Conservation (phyloP, 1,140 invertebrate genomes). For the Nymphalis io region DNA sequence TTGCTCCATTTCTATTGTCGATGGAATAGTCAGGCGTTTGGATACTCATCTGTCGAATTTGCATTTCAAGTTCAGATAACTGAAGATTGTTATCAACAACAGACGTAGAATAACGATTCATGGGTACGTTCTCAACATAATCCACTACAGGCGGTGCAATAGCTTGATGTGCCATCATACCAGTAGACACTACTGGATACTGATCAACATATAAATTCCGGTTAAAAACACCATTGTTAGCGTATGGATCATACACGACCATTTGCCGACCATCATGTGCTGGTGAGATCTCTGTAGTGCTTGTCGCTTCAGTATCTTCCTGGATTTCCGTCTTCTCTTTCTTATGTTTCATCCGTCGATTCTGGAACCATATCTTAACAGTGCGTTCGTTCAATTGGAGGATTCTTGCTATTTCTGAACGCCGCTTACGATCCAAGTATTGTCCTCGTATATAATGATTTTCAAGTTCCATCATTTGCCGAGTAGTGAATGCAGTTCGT, state of each 20-base stretch:
- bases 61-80: conserved; percentile 17
- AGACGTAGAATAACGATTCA: conserved; percentile 38
- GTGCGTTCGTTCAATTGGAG: conserved; percentile 95
- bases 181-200: conserved; percentile 25
- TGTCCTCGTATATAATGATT: conserved; percentile 98
- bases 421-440: conserved; percentile 93
- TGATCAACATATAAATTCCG: conserved; percentile 32
- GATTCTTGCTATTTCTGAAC: conserved; percentile 96
- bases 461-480: conserved; percentile 95
- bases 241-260: conserved; percentile 43
- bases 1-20: not conserved
- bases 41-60: conserved; percentile 16
- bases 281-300: conserved; percentile 46
- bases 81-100: conserved; percentile 27
- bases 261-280: conserved; percentile 34
- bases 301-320: conserved; percentile 51
- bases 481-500: conserved; percentile 96
- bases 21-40: conserved; percentile 29
- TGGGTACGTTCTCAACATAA: conserved; percentile 19
- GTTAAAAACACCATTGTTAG: conserved; percentile 9
- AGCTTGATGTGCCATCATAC: conserved; percentile 22
- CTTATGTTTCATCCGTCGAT: conserved; percentile 97
- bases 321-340: conserved; percentile 83
- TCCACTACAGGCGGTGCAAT: conserved; percentile 26
- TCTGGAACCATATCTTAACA: conserved; percentile 98